phyloP scores from a whole-genome alignment of 2,797 vertebrate genomes.

The Huso huso region DNA sequence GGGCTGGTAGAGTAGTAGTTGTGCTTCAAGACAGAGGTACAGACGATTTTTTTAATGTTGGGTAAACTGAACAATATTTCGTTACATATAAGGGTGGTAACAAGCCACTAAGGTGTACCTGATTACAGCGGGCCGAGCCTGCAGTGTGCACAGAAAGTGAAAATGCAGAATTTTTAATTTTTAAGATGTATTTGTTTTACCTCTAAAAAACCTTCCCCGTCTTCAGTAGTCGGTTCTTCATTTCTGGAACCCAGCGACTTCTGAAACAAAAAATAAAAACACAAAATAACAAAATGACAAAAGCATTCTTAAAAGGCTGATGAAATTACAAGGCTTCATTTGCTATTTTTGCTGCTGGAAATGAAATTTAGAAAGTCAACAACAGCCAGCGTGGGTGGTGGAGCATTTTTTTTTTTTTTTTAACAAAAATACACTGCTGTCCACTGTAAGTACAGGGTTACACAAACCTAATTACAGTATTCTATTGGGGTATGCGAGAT shows the following conservation, averaged over 20 bases:
- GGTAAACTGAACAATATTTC: too few relatives aligned
- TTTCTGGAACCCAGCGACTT: slow-evolving; percentile 31
- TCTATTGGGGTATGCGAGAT: slow-evolving; percentile 24
- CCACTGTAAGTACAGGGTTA: slow-evolving; percentile 43
- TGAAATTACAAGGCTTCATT: slow-evolving; percentile 57
- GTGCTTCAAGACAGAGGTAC: too few relatives aligned
- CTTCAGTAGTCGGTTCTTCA: slow-evolving; percentile 33
- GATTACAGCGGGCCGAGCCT: too few relatives aligned
- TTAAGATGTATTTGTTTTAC: slow-evolving; percentile 30
- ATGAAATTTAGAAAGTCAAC: slow-evolving; percentile 35
- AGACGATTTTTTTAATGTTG: too few relatives aligned
- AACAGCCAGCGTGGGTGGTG: slow-evolving; percentile 19
- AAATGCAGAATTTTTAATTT: neutral
- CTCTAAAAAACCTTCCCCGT: slow-evolving; percentile 33
- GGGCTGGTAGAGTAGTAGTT: too few relatives aligned
- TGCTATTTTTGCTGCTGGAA: slow-evolving; percentile 54
- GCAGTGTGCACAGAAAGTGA: too few relatives aligned
- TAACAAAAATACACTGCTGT: slow-evolving; percentile 38
- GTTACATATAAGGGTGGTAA: too few relatives aligned
- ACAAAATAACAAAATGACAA: slow-evolving; percentile 44
- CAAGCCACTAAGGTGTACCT: too few relatives aligned
- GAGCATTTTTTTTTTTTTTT: slow-evolving; percentile 25
- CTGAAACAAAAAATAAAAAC: slow-evolving; percentile 46
- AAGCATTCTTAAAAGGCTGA: slow-evolving; percentile 34
- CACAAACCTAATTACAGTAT: slow-evolving; percentile 50